phyloP scores from a whole-genome alignment of 1,140 invertebrate species.

The Bicyclus anynana region DNA sequence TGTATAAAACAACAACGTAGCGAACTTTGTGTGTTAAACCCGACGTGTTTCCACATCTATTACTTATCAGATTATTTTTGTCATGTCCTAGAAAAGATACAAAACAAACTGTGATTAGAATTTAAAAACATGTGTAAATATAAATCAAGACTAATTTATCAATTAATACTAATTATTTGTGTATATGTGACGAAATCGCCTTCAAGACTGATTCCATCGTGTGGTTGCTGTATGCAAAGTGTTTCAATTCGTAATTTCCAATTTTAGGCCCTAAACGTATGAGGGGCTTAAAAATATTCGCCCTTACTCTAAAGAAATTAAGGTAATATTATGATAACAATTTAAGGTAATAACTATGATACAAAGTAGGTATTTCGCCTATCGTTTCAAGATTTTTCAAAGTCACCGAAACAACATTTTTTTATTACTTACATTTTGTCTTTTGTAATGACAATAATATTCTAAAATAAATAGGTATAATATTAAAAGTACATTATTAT shows the following conservation, averaged over 20 bases:
- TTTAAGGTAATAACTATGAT: too few relatives aligned
- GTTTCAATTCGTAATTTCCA: not conserved
- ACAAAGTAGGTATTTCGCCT: too few relatives aligned
- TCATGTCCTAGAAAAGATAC: not conserved
- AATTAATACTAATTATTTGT: not conserved
- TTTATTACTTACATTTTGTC: too few relatives aligned
- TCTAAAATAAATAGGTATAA: too few relatives aligned
- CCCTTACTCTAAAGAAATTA: not conserved
- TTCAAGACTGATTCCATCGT: not conserved
- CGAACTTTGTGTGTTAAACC: not conserved
- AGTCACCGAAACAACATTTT: too few relatives aligned
- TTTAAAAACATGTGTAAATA: not conserved
- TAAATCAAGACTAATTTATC: not conserved
- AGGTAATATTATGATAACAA: not conserved
- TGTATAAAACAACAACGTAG: not conserved
- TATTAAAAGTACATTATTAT: too few relatives aligned
- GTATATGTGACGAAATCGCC: not conserved
- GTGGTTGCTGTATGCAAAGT: not conserved
- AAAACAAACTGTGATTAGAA: not conserved
- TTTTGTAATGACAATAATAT: too few relatives aligned
- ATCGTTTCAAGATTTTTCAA: too few relatives aligned
- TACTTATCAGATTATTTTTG: conserved; percentile 1
- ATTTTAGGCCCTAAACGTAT: not conserved
- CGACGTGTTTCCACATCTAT: not conserved
- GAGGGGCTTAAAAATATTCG: not conserved